phyloP scores from a whole-genome alignment of 2,888 invertebrate species.

The Xestia c-nigrum region DNA sequence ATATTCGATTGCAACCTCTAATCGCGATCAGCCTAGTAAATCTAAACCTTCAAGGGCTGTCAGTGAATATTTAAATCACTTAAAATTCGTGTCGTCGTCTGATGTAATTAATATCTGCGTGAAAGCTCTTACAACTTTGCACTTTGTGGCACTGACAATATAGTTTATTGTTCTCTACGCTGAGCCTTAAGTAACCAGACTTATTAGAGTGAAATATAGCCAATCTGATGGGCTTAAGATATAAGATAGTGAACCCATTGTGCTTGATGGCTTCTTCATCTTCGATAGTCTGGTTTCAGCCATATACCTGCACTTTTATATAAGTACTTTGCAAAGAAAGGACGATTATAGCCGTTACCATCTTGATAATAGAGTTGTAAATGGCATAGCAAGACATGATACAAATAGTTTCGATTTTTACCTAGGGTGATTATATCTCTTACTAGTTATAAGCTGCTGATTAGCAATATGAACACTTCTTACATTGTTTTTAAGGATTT shows the following conservation, averaged over 20 bases:
- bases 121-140: neutral
- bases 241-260: conserved; percentile 5
- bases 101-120: neutral
- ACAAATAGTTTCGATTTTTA: conserved; percentile 35
- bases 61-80: neutral
- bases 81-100: neutral
- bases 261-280: conserved; percentile 5
- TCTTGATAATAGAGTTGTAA: conserved; percentile 18
- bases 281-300: neutral
- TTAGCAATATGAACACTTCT: conserved; percentile 32
- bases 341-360: conserved; percentile 5
- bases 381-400: conserved; percentile 39
- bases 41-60: neutral
- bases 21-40: neutral
- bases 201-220: conserved; percentile 7
- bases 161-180: conserved; percentile 18
- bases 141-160: conserved; percentile 13
- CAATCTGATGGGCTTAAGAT: conserved; percentile 24
- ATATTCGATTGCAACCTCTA: too few species aligned
- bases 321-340: neutral
- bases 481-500: conserved; percentile 17
- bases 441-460: conserved; percentile 49
- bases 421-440: conserved; percentile 51
- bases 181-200: conserved; percentile 1
- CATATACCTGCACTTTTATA: neutral